Base-by-base conservation (phyloP, 1,140 invertebrate genomes). In the Drosophila parabipectinata region DNA sequence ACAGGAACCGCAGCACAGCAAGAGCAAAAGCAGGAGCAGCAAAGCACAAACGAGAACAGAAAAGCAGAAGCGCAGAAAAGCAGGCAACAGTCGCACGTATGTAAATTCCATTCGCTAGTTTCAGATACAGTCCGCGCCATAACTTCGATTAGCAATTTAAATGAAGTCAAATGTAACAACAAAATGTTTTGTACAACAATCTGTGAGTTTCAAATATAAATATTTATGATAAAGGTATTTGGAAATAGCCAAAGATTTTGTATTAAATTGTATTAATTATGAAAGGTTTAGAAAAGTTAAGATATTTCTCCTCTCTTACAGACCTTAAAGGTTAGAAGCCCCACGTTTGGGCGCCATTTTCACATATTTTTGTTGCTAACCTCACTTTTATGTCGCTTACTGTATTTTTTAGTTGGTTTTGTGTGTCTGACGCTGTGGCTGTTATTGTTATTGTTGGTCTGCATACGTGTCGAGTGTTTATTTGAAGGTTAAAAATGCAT, bases 401-500 rank as follows among this genome's bases (percentile, higher is more conserved):
- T 68, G 51, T 41, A 48, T 47, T 58, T 34, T 30, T 24, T 37
- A 51, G 34, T 50, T 15, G 30, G 9, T 61, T 73, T 41, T 51
- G 26, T 56, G 18, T 53, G 12, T 5, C 30, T 45, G 34, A n/a
- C 5, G 10, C 52, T 41, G 56, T 56, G 18, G 55, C 37, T 59
- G 14, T 60, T 62, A 39, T 59, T 73, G 56, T 57, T 61, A 54
- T 71, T 64, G 45, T 76, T 69, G 64, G 54, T 72, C 67, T 53
- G 69, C 67, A 72, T 72, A 72, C 67, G 69, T 72, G 67, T 72
- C 67, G 51, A 50, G 63, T 76, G 72, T 76, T 76, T 76, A 81
- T 85, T 77, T 72, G 68, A 74, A 81, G 64, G 77, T 81, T 85
- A 74, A 87, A 78, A 87, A 87, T 87, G 69, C 73, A 85, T 87